Evolutionary conservation across 2,797 vertebrate genomes (phyloP).

Genomic region (Gephyroberyx darwinii): DNA sequence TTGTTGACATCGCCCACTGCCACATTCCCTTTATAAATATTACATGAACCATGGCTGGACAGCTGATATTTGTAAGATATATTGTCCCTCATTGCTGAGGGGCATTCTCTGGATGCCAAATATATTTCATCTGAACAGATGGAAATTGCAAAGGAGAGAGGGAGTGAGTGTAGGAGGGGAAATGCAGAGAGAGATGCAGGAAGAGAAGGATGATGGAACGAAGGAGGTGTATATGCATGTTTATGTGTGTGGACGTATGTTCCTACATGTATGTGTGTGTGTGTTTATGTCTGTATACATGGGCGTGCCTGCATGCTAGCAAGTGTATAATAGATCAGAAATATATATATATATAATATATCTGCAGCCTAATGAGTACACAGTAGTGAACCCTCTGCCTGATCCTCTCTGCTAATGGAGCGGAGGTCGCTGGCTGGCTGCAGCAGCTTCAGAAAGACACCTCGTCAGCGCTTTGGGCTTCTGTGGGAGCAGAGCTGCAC

Average conservation of each 20-base stretch:
- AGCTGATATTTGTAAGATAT: constrained; percentile 82
- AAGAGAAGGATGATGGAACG: constrained; percentile 51
- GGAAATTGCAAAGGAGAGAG: constrained; percentile 74
- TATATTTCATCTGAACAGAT: constrained; percentile 81
- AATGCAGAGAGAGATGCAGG: constrained; percentile 46
- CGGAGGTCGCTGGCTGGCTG: constrained; percentile 29
- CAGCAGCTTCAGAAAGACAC: constrained; percentile 36
- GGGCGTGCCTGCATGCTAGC: constrained; percentile 1
- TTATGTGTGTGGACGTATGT: constrained; percentile 4
- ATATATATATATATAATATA: no score
- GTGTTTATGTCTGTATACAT: constrained; percentile 23
- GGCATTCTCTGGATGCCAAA: constrained; percentile 79
- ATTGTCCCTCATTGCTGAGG: constrained; percentile 76
- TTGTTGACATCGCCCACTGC: constrained; percentile 71
- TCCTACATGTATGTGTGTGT: constrained; percentile 4
- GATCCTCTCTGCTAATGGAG: constrained; percentile 30
- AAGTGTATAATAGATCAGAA: constrained; percentile 37
- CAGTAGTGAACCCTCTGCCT: constrained; percentile 46
- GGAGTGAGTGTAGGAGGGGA: constrained; percentile 46
- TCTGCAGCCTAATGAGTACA: constrained; percentile 60
- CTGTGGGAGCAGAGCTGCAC: neutral
- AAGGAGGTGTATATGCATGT: constrained; percentile 11
- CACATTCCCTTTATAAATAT: constrained; percentile 78
- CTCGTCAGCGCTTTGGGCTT: constrained; percentile 32
- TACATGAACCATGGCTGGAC: constrained; percentile 71